These are phyloP conservation scores for Equus quagga DNA, from an alignment of 2,113 vertebrate species.

Conservation along the genomic window DNA sequence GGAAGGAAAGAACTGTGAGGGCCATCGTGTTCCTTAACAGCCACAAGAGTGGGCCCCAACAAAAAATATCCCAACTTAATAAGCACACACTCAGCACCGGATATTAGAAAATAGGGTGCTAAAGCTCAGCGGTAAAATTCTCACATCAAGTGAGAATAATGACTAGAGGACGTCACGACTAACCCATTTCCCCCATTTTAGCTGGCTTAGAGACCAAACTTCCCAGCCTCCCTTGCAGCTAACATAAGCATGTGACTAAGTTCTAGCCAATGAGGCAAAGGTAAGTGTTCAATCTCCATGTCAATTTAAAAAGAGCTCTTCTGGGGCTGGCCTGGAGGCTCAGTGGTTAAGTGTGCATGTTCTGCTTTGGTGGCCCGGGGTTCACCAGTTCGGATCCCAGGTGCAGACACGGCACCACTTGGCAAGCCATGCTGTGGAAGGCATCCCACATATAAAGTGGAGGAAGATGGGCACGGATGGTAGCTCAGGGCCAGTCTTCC, in stretches of 20 bases:
- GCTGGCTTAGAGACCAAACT: background rate
- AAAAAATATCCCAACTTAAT: background rate
- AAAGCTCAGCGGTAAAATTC: rapidly evolving
- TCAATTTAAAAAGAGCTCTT: background rate
- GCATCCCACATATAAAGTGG: no score
- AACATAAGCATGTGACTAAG: background rate
- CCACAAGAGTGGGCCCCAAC: background rate
- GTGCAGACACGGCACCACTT: no score
- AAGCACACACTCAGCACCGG: background rate
- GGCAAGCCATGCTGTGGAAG: no score
- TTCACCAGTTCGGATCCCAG: no score
- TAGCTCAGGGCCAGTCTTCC: no score
- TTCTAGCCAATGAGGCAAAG: background rate
- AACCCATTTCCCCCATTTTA: background rate
- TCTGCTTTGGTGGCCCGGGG: no score
- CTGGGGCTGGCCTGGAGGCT: background rate
- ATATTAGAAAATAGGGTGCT: background rate
- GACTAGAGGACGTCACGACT: background rate
- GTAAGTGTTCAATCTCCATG: background rate
- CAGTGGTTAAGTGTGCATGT: no score
- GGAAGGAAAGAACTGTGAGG: constrained; percentile 80
- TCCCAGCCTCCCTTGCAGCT: constrained; percentile 33
- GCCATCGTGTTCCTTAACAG: rapidly evolving
- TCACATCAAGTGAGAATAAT: background rate
- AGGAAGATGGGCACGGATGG: no score